phyloP scores from a whole-genome alignment of 2,888 invertebrate genomes.

The Pandemis cinnamomeana region DNA sequence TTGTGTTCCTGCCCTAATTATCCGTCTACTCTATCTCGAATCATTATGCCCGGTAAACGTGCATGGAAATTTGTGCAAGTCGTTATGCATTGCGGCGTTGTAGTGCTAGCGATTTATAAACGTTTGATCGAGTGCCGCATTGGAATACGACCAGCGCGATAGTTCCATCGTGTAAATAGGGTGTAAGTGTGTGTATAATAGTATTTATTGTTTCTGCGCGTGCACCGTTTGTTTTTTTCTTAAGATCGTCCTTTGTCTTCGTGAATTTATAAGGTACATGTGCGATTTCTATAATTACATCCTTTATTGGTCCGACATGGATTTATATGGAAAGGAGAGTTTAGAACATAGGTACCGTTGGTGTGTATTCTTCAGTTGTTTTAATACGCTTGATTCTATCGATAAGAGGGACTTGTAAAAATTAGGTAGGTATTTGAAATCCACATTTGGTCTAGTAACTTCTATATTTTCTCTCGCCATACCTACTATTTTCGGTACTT shows the following conservation, averaged over 20 bases:
- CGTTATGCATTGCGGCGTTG: background rate
- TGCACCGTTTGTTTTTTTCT: background rate
- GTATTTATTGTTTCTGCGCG: background rate
- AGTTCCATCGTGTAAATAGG: background rate
- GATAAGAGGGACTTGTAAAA: too few species aligned
- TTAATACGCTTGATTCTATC: too few species aligned
- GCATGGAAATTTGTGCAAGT: background rate
- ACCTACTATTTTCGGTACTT: too few species aligned
- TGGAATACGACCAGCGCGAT: background rate
- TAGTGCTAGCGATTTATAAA: background rate
- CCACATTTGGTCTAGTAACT: too few species aligned
- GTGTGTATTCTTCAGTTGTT: too few species aligned
- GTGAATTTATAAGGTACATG: background rate
- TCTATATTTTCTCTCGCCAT: too few species aligned
- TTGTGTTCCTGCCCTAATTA: slow-evolving; percentile 39
- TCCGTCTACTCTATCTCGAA: slow-evolving; percentile 17
- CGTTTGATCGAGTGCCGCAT: background rate
- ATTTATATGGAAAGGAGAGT: too few species aligned
- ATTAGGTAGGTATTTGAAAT: too few species aligned
- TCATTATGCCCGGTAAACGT: background rate
- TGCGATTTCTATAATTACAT: too few species aligned
- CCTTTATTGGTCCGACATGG: too few species aligned
- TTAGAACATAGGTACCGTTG: too few species aligned
- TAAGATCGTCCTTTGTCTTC: background rate
- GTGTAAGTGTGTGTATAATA: background rate